These are phyloP conservation scores for Cryptoprocta ferox DNA, from an alignment of 2,797 vertebrate species.

Conservation along the genomic window DNA sequence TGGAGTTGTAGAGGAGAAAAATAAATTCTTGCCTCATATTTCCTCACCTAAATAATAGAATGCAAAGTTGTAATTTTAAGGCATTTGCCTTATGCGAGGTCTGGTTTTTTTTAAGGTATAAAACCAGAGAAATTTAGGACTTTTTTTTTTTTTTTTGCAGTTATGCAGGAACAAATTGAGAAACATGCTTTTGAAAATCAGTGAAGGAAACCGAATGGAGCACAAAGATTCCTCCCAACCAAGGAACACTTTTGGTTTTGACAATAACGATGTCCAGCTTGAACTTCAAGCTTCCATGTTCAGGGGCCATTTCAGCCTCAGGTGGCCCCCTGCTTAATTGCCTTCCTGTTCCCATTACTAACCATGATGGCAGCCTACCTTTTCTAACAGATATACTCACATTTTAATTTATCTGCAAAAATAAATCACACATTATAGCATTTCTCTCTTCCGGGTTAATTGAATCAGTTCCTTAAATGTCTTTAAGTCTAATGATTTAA, in stretches of 20 bases:
- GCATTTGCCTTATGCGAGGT: constrained; percentile 35
- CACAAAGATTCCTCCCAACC: constrained; percentile 11
- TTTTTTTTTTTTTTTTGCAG: constrained; percentile 25
- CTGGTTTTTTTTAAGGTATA: constrained; percentile 13
- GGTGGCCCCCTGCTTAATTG: constrained; percentile 79
- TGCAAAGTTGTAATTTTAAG: constrained; percentile 64
- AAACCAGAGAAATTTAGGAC: not conserved
- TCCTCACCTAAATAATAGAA: constrained; percentile 67
- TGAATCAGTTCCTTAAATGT: constrained; percentile 86
- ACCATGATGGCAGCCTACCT: constrained; percentile 77
- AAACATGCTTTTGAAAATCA: constrained; percentile 67
- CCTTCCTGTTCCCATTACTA: constrained; percentile 80
- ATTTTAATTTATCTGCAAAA: constrained; percentile 86
- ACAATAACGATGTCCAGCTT: constrained; percentile 44
- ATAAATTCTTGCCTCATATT: constrained; percentile 71
- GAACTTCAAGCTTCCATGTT: constrained; percentile 49
- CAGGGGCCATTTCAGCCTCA: constrained; percentile 73
- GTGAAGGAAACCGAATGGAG: constrained; percentile 39
- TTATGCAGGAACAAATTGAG: not conserved
- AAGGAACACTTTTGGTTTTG: constrained; percentile 64
- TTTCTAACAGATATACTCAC: constrained; percentile 82
- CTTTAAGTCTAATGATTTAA: constrained; percentile 81
- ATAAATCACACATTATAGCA: constrained; percentile 87
- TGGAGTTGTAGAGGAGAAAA: constrained; percentile 63
- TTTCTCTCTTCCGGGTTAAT: constrained; percentile 84